Evolutionary conservation across 1,140 invertebrate genomes (phyloP), one percentile per base, ranked within the genome.

Genomic region (Drosophila nebulosa): DNA sequence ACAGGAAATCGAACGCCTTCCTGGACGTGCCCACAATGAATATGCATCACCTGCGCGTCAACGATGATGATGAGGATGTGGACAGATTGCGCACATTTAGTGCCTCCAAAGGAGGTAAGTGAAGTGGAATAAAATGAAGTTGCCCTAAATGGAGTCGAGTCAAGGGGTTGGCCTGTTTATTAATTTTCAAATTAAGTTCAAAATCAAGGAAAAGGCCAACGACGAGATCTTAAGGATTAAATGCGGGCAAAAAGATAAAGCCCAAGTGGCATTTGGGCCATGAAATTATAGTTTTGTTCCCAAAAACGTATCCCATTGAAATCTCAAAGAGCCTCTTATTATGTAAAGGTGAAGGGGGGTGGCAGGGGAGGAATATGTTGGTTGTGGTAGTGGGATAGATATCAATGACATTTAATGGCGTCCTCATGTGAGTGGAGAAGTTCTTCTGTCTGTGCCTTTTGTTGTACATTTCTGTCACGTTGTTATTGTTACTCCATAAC

Each of bases 31-130:
- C 96, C 1, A 93, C 94, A 64, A 90, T 89, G 88, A 91, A 91
- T 74, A 91, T 90, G 81, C 91, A 91, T 78, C 90, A 91, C 76
- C 58, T 93, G 92, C 78, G 90, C 64, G 92, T 92, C 90, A 86
- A 92, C 72, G 92, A 92, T 18, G 92, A 93, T 22, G 96, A 97
- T 77, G 96, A 96, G 79, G 96, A 96, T 91, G 95, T 95, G 32
- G 96, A 97, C 92, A 92, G 97, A 59, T 94, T 98, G 50, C 93
- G 97, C 74, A 97, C 96, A 60, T 98, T 98, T 92, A 97, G 96
- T 91, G 95, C 96, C 79, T 97, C 96, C 53, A 98, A 98, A 94
- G 97, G 97, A 94, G 95, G 95, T 93, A 92, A 94, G 92, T 39
- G 26, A 42, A 10, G 21, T 39, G 50, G 4, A 24, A 4, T 24